Evolutionary conservation across 2,797 vertebrate genomes (phyloP).

Genomic region (Lacerta bilineata): DNA sequence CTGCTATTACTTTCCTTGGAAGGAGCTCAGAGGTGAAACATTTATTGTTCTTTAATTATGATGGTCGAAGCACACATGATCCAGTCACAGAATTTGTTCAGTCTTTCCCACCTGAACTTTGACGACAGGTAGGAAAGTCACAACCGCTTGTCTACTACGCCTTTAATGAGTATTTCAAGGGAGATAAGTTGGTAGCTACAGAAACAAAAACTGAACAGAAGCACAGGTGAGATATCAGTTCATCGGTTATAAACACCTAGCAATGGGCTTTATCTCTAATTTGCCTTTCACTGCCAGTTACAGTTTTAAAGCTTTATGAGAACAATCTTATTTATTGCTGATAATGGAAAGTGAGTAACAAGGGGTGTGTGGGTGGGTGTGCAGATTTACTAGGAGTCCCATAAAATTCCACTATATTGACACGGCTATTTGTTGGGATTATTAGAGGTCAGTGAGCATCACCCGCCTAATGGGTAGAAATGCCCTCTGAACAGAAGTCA

Average conservation of each 20-base stretch:
- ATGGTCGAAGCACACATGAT: conserved; percentile 30
- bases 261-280: conserved; percentile 68
- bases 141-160: conserved; percentile 22
- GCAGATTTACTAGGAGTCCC: conserved; percentile 55
- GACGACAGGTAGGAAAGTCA: conserved; percentile 45
- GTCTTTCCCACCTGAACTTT: conserved; percentile 28
- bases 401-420: conserved; percentile 49
- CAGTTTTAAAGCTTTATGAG: conserved; percentile 75
- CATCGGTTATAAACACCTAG: conserved; percentile 60
- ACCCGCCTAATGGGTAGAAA: background rate
- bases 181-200: conserved; percentile 46
- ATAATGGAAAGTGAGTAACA: conserved; percentile 68
- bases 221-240: conserved; percentile 51
- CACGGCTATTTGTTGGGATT: conserved; percentile 59
- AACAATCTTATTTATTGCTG: conserved; percentile 67
- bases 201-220: conserved; percentile 46
- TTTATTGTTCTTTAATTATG: conserved; percentile 57
- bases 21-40: conserved; percentile 36
- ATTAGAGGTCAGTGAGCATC: conserved; percentile 53
- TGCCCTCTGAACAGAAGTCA: background rate
- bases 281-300: conserved; percentile 77
- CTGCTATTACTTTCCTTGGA: background rate
- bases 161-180: conserved; percentile 49
- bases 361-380: conserved; percentile 44
- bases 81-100: conserved; percentile 17